Evolutionary conservation across 2,888 invertebrate species (phyloP).

Genomic region (Sipha maydis): DNA sequence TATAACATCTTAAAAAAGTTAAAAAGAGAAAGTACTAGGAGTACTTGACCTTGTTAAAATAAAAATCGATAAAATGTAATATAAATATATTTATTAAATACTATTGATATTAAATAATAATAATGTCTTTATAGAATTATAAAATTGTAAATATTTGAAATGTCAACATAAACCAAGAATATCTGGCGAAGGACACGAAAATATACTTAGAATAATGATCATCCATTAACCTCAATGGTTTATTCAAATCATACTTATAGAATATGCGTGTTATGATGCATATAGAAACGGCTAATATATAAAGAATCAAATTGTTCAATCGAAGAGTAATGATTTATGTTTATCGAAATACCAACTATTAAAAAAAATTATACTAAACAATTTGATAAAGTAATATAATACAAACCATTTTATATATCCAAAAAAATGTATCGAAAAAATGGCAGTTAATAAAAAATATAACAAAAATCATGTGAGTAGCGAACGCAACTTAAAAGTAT

Average conservation of each 20-base stretch:
- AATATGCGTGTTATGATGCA: not conserved
- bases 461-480: too few relatives aligned
- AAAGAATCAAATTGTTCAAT: too few relatives aligned
- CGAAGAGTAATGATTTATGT: constrained; percentile 16
- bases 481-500: too few relatives aligned
- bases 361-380: not conserved
- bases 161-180: not conserved
- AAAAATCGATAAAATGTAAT: too few relatives aligned
- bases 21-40: too few relatives aligned
- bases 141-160: not conserved
- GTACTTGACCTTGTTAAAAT: too few relatives aligned
- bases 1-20: too few relatives aligned
- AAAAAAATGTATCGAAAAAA: not conserved
- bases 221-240: not conserved
- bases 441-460: too few relatives aligned
- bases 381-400: not conserved
- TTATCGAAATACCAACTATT: not conserved
- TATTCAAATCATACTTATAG: not conserved
- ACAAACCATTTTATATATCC: not conserved
- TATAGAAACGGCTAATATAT: too few relatives aligned
- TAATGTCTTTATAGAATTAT: not conserved
- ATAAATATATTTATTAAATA: too few relatives aligned
- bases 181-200: constrained; percentile 14
- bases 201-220: constrained; percentile 12
- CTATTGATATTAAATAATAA: too few relatives aligned